Base-by-base conservation (phyloP, 1,140 invertebrate genomes). In the Ceratina calcarata region DNA sequence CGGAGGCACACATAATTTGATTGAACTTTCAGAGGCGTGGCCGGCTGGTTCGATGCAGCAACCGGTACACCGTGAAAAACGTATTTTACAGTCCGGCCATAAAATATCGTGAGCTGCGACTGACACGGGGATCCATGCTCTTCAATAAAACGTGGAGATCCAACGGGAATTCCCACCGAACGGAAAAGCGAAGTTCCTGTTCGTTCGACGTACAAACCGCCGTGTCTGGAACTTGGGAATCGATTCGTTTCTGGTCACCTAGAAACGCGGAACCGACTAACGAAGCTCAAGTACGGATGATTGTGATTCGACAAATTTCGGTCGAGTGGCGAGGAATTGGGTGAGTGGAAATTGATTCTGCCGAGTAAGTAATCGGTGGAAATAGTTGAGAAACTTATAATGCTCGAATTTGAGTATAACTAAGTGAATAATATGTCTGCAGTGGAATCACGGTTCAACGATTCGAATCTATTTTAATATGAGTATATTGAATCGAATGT, bases 61-160 rank as follows among this genome's bases (percentile, higher is more conserved):
- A 69, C 16, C 12, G 55, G n/a, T 37, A n/a, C 69, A 22, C 32
- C n/a, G 37, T 71, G 37, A 72, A 27, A 27, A 57, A 57, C 51
- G 53, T 20, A 32, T 57, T 75, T 45, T 57, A 45, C n/a, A 57
- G 32, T 16, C 20, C 6, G 16, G 15, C 12, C 3, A 16, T n/a
- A 20, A 67, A 64, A 62, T 73, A 73, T 73, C 45, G 45, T 22
- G 61, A 81, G 32, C 32, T 61, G 71, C 24, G 58, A 20, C 10
- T 49, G 55, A n/a, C 45, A 37, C 15, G 32, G 20, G 20, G 27
- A 45, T n/a, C 18, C 51, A 22, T 3, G 20, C 57, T 60, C 57
- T 20, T 61, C 64, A 37, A 32, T 73, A 58, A 78, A 62, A 78
- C 61, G 67, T 78, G 77, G 51, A 69, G 27, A 73, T 58, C 55